Evolutionary conservation across 2,797 vertebrate genomes (phyloP).

Genomic region (Huso huso): DNA sequence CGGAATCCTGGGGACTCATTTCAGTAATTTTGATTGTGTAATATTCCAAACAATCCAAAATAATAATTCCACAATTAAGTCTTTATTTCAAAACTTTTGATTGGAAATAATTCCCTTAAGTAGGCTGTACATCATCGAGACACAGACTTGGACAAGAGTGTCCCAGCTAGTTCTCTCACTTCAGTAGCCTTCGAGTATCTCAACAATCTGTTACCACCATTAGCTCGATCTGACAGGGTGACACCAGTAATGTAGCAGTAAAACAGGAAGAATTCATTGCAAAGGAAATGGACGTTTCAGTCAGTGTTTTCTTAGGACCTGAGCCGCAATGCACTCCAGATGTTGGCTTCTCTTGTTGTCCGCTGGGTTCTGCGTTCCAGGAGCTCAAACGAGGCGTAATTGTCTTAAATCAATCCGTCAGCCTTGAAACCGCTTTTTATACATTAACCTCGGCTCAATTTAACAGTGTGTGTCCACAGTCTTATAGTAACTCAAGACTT

Average conservation of each 20-base stretch:
- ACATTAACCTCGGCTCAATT: slow-evolving; percentile 26
- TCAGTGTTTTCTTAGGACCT: slow-evolving; percentile 9
- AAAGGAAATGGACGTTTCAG: slow-evolving; percentile 52
- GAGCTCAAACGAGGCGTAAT: slow-evolving; percentile 42
- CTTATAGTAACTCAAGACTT: too few species aligned
- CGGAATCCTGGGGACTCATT: too few species aligned
- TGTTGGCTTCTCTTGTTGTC: slow-evolving; percentile 59
- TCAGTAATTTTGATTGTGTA: too few species aligned
- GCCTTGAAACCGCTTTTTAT: slow-evolving; percentile 45
- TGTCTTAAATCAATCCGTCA: slow-evolving; percentile 60
- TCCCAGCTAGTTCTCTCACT: background rate
- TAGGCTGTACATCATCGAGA: too few species aligned
- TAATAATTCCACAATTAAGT: too few species aligned
- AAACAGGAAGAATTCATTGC: slow-evolving; percentile 50
- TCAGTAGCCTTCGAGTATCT: background rate
- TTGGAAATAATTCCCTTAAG: too few species aligned
- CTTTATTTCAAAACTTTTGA: too few species aligned
- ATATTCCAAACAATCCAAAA: too few species aligned
- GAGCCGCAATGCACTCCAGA: slow-evolving; percentile 57
- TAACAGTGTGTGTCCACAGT: background rate
- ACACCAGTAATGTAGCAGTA: slow-evolving; percentile 40
- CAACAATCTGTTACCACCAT: slow-evolving; percentile 29
- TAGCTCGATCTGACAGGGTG: slow-evolving; percentile 29
- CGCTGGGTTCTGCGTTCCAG: slow-evolving; percentile 44
- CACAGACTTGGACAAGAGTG: background rate